Evolutionary conservation across 2,113 vertebrate species (phyloP), one percentile per base, ranked within the genome.

Genomic region (Merops nubicus): DNA sequence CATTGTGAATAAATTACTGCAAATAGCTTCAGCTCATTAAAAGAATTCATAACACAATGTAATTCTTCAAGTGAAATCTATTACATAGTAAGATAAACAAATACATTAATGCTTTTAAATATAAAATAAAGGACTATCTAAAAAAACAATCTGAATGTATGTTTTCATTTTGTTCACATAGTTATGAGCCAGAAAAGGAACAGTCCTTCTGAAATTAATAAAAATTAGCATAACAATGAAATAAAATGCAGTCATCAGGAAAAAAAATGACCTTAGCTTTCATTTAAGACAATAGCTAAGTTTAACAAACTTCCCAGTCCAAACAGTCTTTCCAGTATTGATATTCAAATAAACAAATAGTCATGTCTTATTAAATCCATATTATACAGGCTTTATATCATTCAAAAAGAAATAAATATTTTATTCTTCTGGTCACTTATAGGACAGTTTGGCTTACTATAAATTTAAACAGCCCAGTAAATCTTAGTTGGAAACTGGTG

Each of bases 21-120:
- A 90, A 77, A 86, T 80, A 86, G 72, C 79, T 86, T 92, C 75
- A 85, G 75, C 74, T 91, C 85, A 88, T 88, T 95, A 95, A 90
- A 88, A 80, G 38, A 90, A 73, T 83, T 45, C 56, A 67, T 69
- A 88, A 78, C 53, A 87, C 57, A 65, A 93, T 47, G 12, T 45
- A 65, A 34, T 87, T 73, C 79, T 91, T 83, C 40, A 89, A 73
- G 53, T 73, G 31, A 15, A 85, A 69, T 21, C 29, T 88, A 84
- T 19, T 67, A 54, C 38, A 56, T 29, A 56, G 47, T 47, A 84
- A 81, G 47, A 83, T 51, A 96, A 96, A 94, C n/a, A 93, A 94
- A 84, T 93, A 48, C 40, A 76, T 73, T 81, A 79, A 67, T 47
- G 63, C 21, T 60, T 26, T 82, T 89, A 86, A 87, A 79, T 64